These are phyloP conservation scores for Acanthosepion pharaonis DNA, from an alignment of 2,888 invertebrate species.

Conservation along the genomic window DNA sequence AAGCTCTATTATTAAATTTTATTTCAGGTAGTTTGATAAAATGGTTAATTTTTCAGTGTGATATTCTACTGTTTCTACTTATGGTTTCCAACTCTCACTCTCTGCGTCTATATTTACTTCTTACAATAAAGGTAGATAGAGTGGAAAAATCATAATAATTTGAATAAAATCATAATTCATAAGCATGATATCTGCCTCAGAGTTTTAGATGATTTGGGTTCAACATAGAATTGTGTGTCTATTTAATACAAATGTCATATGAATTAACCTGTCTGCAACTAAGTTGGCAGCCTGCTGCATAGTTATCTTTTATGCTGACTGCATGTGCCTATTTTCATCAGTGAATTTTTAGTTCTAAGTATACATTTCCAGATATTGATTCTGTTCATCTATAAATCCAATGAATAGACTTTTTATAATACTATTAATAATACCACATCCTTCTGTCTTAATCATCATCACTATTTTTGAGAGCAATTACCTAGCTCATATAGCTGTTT, in stretches of 20 bases:
- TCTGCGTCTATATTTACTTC: not conserved
- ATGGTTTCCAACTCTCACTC: no score
- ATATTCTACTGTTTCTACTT: no score
- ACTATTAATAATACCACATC: not conserved
- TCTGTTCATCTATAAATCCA: not conserved
- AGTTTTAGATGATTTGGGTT: not conserved
- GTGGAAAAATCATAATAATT: not conserved
- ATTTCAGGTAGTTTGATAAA: no score
- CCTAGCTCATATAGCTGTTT: not conserved
- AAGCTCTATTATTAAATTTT: no score
- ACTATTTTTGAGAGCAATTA: not conserved
- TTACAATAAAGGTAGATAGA: not conserved
- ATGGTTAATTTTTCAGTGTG: no score
- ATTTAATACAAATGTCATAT: not conserved
- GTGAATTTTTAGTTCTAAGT: slow-evolving; percentile 4
- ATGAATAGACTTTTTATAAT: not conserved
- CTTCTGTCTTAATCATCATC: not conserved
- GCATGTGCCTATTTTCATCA: not conserved
- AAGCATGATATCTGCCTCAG: not conserved
- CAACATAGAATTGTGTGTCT: not conserved
- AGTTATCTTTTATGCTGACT: not conserved
- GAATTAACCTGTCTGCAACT: not conserved
- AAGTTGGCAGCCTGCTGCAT: not conserved
- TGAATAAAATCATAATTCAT: not conserved
- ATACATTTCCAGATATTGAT: slow-evolving; percentile 8